Conservation (phyloP, 1,140 invertebrate genomes). For the Bombus confusus region DNA sequence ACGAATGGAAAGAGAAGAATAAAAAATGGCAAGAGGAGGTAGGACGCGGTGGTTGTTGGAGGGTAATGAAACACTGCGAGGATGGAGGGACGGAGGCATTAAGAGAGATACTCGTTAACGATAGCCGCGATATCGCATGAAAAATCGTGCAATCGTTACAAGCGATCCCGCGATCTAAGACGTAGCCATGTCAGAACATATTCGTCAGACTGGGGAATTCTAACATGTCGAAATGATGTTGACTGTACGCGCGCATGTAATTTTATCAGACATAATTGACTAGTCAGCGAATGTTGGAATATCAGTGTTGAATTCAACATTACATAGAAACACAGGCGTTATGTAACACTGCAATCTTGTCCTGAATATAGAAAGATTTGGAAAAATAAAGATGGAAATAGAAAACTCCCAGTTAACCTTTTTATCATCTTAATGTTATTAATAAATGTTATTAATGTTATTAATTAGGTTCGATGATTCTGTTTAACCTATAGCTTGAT, state of each 20-base stretch:
- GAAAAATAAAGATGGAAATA: neutral
- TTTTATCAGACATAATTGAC: neutral
- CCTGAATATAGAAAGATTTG: neutral
- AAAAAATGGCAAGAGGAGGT: neutral
- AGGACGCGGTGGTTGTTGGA: neutral
- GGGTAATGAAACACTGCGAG: slow-evolving; percentile 9
- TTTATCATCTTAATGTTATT: no score
- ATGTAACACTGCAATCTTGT: neutral
- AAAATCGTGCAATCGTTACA: slow-evolving; percentile 61
- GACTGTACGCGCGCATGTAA: neutral
- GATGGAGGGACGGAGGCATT: slow-evolving; percentile 3
- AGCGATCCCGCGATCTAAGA: slow-evolving; percentile 52
- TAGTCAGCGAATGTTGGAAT: neutral
- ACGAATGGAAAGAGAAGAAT: slow-evolving; percentile 37
- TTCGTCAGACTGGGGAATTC: slow-evolving; percentile 57
- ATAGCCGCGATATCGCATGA: slow-evolving; percentile 58
- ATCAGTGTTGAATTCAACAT: neutral
- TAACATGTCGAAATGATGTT: slow-evolving; percentile 16
- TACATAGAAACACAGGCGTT: neutral
- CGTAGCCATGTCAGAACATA: slow-evolving; percentile 47
- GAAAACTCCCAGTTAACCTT: neutral
- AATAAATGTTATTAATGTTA: neutral
- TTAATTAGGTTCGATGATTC: no score
- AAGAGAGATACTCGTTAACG: slow-evolving; percentile 65
- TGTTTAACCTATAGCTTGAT: no score